phyloP scores from a whole-genome alignment of 1,140 invertebrate genomes.

The Coenobita brevimanus region DNA sequence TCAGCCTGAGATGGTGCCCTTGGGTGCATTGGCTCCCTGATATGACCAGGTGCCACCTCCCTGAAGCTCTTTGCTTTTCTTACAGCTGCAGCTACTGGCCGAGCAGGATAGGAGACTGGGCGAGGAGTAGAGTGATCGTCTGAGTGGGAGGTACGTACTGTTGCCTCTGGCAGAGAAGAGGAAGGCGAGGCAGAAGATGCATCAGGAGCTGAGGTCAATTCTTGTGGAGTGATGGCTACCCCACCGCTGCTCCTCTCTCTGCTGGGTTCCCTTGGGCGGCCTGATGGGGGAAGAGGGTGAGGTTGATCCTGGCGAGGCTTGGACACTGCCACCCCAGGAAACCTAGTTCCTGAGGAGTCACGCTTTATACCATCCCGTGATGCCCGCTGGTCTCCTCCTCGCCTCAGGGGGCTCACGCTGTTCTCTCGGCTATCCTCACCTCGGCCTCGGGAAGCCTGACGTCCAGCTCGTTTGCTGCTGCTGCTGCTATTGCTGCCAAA shows the following conservation, averaged over 20 bases:
- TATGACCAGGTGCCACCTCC: slow-evolving; percentile 33
- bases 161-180: not conserved
- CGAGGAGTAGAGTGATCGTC: slow-evolving; percentile 39
- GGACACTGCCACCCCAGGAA: slow-evolving; percentile 26
- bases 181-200: slow-evolving; percentile 35
- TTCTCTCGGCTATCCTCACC: slow-evolving; percentile 53
- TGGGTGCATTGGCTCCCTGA: not conserved
- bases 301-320: slow-evolving; percentile 28
- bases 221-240: not conserved
- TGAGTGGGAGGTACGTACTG: slow-evolving; percentile 18
- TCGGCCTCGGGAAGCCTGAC: slow-evolving; percentile 55
- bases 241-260: slow-evolving; percentile 26
- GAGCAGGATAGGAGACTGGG: too few species aligned
- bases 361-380: slow-evolving; percentile 44
- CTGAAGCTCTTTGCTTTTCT: slow-evolving; percentile 66
- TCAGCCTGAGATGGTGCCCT: slow-evolving; percentile 34
- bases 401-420: slow-evolving; percentile 54
- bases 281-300: slow-evolving; percentile 54
- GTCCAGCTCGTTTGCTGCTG: slow-evolving; percentile 48
- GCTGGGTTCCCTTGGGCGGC: slow-evolving; percentile 47
- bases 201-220: slow-evolving; percentile 22
- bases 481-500: slow-evolving; percentile 52
- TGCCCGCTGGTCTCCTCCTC: slow-evolving; percentile 48
- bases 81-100: slow-evolving; percentile 27
- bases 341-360: slow-evolving; percentile 43